Conservation (phyloP, 2,888 invertebrate species). For the Macaria notata region DNA sequence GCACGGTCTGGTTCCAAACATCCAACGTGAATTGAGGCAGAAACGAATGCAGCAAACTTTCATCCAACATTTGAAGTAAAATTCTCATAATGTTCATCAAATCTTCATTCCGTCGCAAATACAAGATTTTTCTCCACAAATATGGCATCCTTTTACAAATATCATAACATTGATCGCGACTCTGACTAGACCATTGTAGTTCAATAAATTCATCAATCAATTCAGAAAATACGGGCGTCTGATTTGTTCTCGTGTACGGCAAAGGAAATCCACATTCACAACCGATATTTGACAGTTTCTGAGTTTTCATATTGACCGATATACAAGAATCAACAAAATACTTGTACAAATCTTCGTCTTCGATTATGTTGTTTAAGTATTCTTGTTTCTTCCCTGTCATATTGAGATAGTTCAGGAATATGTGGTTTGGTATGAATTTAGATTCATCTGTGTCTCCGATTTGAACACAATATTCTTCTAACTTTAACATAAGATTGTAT, state of each 20-base stretch:
- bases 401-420: conserved; percentile 69
- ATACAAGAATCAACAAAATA: conserved; percentile 83
- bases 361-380: conserved; percentile 58
- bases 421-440: conserved; percentile 64
- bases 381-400: conserved; percentile 48
- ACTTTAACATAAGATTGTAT: conserved; percentile 62
- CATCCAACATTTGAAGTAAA: conserved; percentile 84
- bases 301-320: conserved; percentile 74
- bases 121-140: conserved; percentile 83
- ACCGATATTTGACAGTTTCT: conserved; percentile 62
- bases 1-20: conserved; percentile 81
- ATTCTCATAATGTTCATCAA: conserved; percentile 78
- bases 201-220: conserved; percentile 82
- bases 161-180: conserved; percentile 70
- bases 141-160: conserved; percentile 84
- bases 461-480: conserved; percentile 70
- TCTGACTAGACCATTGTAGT: conserved; percentile 68
- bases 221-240: conserved; percentile 74
- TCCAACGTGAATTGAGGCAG: conserved; percentile 80
- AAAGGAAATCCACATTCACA: conserved; percentile 84
- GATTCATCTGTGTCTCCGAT: conserved; percentile 65
- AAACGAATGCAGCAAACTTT: conserved; percentile 77
- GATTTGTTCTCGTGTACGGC: conserved; percentile 69
- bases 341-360: conserved; percentile 68
- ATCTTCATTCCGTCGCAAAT: conserved; percentile 72